These are phyloP conservation scores for Melanophora roralis DNA, from an alignment of 2,888 invertebrate genomes.

Conservation along the genomic window DNA sequence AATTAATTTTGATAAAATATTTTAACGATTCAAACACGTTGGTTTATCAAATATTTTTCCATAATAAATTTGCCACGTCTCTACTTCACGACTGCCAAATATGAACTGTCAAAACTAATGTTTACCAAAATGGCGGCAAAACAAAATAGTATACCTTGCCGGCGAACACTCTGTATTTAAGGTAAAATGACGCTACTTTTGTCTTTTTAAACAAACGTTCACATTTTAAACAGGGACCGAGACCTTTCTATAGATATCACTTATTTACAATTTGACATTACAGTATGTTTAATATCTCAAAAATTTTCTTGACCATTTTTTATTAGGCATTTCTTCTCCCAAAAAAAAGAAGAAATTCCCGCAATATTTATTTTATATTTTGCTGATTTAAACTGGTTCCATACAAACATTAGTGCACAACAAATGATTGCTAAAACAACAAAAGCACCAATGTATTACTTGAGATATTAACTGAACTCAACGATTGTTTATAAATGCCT, in stretches of 20 bases:
- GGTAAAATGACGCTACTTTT: no score
- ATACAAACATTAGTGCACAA: conserved; percentile 38
- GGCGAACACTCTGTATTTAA: no score
- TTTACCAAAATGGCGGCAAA: no score
- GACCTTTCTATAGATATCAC: background rate
- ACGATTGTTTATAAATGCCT: conserved; percentile 60
- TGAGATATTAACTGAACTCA: conserved; percentile 40
- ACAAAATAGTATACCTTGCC: no score
- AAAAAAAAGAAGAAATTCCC: conserved; percentile 49
- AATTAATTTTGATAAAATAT: no score
- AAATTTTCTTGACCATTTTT: conserved; percentile 56
- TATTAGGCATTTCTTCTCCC: background rate
- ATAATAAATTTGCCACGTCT: no score
- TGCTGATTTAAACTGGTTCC: conserved; percentile 53
- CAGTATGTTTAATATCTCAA: conserved; percentile 50
- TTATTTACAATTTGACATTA: no score
- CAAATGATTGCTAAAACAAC: conserved; percentile 34
- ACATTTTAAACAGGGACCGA: no score
- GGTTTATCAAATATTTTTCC: no score
- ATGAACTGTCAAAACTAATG: no score
- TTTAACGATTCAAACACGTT: no score
- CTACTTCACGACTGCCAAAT: no score
- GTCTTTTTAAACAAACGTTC: background rate
- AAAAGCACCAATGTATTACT: conserved; percentile 6
- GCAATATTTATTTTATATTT: conserved; percentile 57